Percentiles rank a stretch among this genome's conserved stretches.
phyloP scores from a whole-genome alignment of 1,140 invertebrate species.

The Araneus ventricosus region DNA sequence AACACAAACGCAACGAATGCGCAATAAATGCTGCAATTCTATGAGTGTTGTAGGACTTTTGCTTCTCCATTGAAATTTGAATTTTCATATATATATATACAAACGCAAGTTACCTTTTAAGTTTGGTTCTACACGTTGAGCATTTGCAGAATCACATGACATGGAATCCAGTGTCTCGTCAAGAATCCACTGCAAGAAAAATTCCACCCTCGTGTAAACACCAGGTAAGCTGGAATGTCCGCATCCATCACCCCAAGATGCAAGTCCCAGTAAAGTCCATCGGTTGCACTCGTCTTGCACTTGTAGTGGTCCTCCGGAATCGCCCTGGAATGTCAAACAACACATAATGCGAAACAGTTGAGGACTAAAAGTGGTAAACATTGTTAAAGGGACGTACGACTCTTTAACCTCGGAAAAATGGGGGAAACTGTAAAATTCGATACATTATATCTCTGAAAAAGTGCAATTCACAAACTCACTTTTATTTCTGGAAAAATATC shows the following conservation, averaged over 20 bases:
- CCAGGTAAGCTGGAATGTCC: constrained; percentile 29
- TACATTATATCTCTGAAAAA: no score
- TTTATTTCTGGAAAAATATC: no score
- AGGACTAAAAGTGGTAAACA: no score
- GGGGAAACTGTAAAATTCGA: no score
- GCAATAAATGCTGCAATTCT: no score
- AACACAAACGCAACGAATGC: no score
- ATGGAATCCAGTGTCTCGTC: constrained; percentile 9
- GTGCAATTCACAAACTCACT: no score
- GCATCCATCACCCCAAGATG: constrained; percentile 88
- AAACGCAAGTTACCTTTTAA: not conserved
- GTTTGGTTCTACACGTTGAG: not conserved
- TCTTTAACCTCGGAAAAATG: no score
- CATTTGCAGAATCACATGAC: not conserved
- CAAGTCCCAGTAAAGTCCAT: constrained; percentile 92
- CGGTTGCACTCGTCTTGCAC: constrained; percentile 86
- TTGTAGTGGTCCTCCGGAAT: constrained; percentile 91
- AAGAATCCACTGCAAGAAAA: constrained; percentile 76
- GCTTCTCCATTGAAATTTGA: no score
- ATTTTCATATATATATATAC: no score
- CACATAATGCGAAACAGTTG: not conserved
- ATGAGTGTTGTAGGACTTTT: no score
- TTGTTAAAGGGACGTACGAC: no score
- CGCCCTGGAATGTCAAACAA: constrained; percentile 83
- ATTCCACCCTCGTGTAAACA: constrained; percentile 50